Evolutionary conservation across 2,888 invertebrate genomes (phyloP).

Genomic region (Eurytoma californica): DNA sequence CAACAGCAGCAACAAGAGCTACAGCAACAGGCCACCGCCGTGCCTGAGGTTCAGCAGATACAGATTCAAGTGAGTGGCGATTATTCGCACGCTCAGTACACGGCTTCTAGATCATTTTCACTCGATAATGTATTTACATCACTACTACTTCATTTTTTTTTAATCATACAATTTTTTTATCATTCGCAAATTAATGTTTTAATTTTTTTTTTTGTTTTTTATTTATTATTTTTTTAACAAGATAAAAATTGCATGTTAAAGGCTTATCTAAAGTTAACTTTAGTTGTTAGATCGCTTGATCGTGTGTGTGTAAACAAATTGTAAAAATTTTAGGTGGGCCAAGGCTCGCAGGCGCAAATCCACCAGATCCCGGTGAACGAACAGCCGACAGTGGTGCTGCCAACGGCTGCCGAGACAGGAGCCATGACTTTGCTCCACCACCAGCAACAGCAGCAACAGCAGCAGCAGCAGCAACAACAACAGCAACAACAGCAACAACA

Average conservation of each 20-base stretch:
- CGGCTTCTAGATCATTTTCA: background rate
- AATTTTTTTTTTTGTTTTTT: too few relatives aligned
- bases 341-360: constrained; percentile 73
- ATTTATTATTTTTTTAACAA: too few relatives aligned
- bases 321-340: constrained; percentile 66
- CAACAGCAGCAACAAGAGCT: constrained; percentile 63
- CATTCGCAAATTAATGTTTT: constrained; percentile 33
- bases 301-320: too few relatives aligned
- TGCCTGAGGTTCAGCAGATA: constrained; percentile 63
- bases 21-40: constrained; percentile 59
- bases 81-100: background rate
- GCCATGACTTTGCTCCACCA: constrained; percentile 74
- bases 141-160: too few relatives aligned
- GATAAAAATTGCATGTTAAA: too few relatives aligned
- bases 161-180: constrained; percentile 1
- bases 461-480: constrained; percentile 47
- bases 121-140: background rate
- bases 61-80: constrained; percentile 67
- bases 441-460: constrained; percentile 67
- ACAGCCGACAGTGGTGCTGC: constrained; percentile 77
- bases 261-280: too few relatives aligned
- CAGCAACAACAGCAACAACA: constrained; percentile 45
- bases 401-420: constrained; percentile 76
- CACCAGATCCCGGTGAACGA: constrained; percentile 73
- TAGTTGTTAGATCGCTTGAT: too few relatives aligned